Conservation (phyloP, 2,113 vertebrate species). For the Acrocephalus kingi region DNA sequence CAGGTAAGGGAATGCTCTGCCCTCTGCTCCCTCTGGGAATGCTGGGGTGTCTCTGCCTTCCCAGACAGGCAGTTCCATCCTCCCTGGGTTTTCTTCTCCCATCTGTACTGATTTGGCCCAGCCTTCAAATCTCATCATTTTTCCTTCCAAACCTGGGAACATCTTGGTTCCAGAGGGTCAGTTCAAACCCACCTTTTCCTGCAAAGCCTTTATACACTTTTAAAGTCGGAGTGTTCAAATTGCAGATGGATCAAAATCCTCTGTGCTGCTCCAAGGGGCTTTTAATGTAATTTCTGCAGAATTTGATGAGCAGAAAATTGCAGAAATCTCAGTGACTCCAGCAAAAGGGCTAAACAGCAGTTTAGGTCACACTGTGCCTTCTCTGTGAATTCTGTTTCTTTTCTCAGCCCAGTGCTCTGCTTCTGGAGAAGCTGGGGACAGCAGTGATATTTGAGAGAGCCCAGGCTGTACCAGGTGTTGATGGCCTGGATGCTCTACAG, state of each 20-base stretch:
- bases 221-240: not conserved
- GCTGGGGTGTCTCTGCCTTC: not conserved
- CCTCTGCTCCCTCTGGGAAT: rapidly evolving
- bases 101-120: not conserved
- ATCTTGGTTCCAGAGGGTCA: not conserved
- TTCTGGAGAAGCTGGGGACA: not conserved
- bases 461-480: not conserved
- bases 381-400: not conserved
- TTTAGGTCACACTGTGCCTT: not conserved
- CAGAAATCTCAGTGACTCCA: not conserved
- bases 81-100: not conserved
- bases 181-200: not conserved
- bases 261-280: not conserved
- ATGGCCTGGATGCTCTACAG: not conserved
- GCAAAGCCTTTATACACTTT: not conserved
- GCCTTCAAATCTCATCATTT: not conserved
- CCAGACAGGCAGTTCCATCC: not conserved
- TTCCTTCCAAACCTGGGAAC: not conserved
- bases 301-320: not conserved
- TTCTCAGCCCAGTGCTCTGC: not conserved
- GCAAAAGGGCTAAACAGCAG: not conserved
- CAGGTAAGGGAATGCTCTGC: not conserved
- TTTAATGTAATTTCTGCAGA: not conserved
- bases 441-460: not conserved
- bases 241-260: not conserved